Base-by-base conservation (phyloP, 1,140 invertebrate genomes). In the Drosophila arizonae region DNA sequence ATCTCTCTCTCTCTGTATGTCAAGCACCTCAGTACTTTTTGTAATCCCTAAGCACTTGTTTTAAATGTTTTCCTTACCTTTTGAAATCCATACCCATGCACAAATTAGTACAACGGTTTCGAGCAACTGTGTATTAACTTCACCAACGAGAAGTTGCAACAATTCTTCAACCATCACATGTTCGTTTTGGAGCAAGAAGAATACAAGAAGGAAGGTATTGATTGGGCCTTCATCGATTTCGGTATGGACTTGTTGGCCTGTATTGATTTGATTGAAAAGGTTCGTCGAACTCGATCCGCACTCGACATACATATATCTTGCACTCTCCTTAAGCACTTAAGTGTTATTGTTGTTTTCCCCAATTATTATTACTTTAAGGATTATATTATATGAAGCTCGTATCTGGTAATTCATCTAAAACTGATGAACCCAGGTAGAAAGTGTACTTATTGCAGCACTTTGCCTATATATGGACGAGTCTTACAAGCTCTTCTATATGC, bases 81-180 rank as follows among this genome's bases (percentile, higher is more conserved):
- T 66, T 43, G 50, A 36, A 55, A 30, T 9, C 36, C 46, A 10
- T 26, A 46, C n/a, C 24, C 45, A 39, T 6, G 4, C 28, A 54
- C 51, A 69, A 61, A 79, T 93, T 94, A 97, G 96, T 97, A 94
- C 94, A 99, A 99, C 95, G 97, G 97, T 93, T 99, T 99, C 94
- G 98, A 99, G 94, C 98, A 99, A 95, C 94, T 99, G 92, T 97
- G 98, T 94, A 99, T 99, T 95, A 98, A 99, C 95, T 98, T 98
- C 94, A 98, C 97, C 93, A 98, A 98, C 93, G 97, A 98, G 94
- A 97, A 98, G 93, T 95, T 99, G 82, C 97, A 98, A 93, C 97
- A 98, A 93, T 98, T 99, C 95, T 98, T 98, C 96, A 98, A 98
- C 94, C 97, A 98, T 93, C 97, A 98, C 95, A 99, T 98, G 97